Conservation (phyloP, 37 sponge, comb jelly and placozoan genomes). For the Lycopodina hypogea region DNA sequence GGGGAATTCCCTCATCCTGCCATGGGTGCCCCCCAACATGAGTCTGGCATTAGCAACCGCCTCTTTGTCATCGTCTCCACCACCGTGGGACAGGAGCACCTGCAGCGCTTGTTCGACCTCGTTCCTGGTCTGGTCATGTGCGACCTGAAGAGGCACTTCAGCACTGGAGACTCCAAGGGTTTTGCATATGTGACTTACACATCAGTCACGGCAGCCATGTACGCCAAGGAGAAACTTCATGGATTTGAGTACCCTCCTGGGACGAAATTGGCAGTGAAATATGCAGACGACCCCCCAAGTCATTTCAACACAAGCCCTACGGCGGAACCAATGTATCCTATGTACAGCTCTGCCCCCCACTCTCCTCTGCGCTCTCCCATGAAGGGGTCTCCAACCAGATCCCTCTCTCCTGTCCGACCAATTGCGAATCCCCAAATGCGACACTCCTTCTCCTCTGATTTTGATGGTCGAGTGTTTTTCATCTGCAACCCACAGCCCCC, state of each 20-base stretch:
- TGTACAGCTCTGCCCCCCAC: constrained; percentile 60
- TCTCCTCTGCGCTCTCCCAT: constrained; percentile 54
- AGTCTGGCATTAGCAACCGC: constrained; percentile 50
- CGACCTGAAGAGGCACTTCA: constrained; percentile 78
- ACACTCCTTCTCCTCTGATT: constrained; percentile 63
- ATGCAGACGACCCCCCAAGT: constrained; percentile 78
- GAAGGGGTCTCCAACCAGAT: constrained; percentile 62
- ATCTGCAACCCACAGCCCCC: constrained; percentile 86
- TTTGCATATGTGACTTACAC: constrained; percentile 85
- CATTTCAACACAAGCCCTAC: constrained; percentile 66
- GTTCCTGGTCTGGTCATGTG: constrained; percentile 89
- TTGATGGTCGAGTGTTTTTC: constrained; percentile 85
- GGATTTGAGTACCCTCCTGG: constrained; percentile 98
- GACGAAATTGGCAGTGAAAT: constrained; percentile 84
- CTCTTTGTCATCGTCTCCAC: constrained; percentile 63
- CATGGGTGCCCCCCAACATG: constrained; percentile 13
- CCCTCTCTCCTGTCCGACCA: constrained; percentile 78
- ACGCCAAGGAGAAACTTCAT: constrained; percentile 92
- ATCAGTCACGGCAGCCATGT: constrained; percentile 76
- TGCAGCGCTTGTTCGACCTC: constrained; percentile 83
- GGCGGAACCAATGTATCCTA: constrained; percentile 41
- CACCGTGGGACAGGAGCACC: constrained; percentile 73
- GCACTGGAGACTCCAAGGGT: constrained; percentile 80
- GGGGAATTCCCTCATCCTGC: background rate
- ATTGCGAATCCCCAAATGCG: constrained; percentile 36